Evolutionary conservation across 2,113 vertebrate genomes (phyloP).

Genomic region (Laticauda laticaudata): DNA sequence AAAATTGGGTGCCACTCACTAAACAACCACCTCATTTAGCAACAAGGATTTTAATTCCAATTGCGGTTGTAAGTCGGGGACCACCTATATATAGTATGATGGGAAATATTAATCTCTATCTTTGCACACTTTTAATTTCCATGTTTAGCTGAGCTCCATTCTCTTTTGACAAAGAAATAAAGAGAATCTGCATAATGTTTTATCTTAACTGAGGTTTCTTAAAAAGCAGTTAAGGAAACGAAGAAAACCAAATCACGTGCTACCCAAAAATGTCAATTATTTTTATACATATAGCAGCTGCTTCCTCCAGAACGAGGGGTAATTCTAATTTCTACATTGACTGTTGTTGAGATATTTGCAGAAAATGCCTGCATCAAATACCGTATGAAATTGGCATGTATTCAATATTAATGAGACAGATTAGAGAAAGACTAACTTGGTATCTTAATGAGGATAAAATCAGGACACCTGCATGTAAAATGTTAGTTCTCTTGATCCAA

Average conservation of each 20-base stretch:
- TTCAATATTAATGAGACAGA: slow-evolving; percentile 54
- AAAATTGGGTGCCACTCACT: not conserved
- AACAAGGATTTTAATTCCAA: not conserved
- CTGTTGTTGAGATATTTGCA: slow-evolving; percentile 47
- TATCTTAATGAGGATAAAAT: slow-evolving; percentile 31
- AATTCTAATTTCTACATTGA: slow-evolving; percentile 50
- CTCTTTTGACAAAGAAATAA: not conserved
- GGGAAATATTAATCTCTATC: too few relatives aligned
- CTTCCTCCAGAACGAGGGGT: slow-evolving; percentile 25
- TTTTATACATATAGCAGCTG: slow-evolving; percentile 42
- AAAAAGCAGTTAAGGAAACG: not conserved
- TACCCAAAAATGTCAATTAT: slow-evolving; percentile 47
- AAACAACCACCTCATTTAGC: not conserved
- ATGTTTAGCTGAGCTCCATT: not conserved
- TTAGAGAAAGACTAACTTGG: slow-evolving; percentile 20
- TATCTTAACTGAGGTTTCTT: not conserved
- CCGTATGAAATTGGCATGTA: slow-evolving; percentile 18
- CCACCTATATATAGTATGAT: not conserved
- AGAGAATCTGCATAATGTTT: not conserved
- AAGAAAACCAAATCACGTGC: slow-evolving; percentile 24
- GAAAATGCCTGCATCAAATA: slow-evolving; percentile 22
- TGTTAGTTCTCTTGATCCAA: slow-evolving; percentile 12
- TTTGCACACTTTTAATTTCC: too few relatives aligned
- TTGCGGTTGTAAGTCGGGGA: not conserved
- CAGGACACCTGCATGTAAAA: slow-evolving; percentile 18